Percentiles rank a stretch among this genome's conserved stretches.
These are phyloP conservation scores for Armadillidium nasatum DNA, from an alignment of 1,140 invertebrate genomes.

Conservation along the genomic window DNA sequence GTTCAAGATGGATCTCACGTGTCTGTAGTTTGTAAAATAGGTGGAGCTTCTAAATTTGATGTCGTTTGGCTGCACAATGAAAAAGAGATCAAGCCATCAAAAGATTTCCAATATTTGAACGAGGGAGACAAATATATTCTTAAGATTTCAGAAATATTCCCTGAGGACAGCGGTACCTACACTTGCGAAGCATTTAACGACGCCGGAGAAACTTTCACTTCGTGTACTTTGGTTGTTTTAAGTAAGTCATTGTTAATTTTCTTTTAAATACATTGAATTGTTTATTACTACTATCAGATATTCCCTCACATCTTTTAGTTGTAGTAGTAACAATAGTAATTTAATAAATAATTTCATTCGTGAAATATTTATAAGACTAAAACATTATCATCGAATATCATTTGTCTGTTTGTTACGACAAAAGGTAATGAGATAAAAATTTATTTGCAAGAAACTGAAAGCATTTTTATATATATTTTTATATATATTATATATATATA, in stretches of 20 bases:
- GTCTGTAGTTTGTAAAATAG: slow-evolving; percentile 76
- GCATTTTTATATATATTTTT: too few relatives aligned
- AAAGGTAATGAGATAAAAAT: too few relatives aligned
- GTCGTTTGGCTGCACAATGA: slow-evolving; percentile 94
- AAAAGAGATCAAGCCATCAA: slow-evolving; percentile 92
- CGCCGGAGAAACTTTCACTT: slow-evolving; percentile 85
- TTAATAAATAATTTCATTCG: too few relatives aligned
- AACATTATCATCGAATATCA: too few relatives aligned
- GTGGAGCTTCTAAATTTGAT: slow-evolving; percentile 78
- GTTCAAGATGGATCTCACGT: slow-evolving; percentile 83
- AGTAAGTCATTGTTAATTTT: slow-evolving; percentile 51
- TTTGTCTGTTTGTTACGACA: too few relatives aligned
- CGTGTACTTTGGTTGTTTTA: slow-evolving; percentile 75
- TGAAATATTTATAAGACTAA: too few relatives aligned
- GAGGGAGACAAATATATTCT: slow-evolving; percentile 86
- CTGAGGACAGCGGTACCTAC: slow-evolving; percentile 87
- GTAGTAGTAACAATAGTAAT: too few relatives aligned
- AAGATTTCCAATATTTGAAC: slow-evolving; percentile 89
- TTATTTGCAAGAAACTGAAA: too few relatives aligned
- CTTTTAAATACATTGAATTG: slow-evolving; percentile 2
- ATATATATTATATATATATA: too few relatives aligned
- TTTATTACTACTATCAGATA: too few relatives aligned
- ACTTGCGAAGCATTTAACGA: slow-evolving; percentile 96
- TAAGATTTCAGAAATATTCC: slow-evolving; percentile 88
- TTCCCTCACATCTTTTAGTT: too few relatives aligned